Evolutionary conservation across 1,140 invertebrate genomes (phyloP).

Genomic region (Drosophila tropicalis): DNA sequence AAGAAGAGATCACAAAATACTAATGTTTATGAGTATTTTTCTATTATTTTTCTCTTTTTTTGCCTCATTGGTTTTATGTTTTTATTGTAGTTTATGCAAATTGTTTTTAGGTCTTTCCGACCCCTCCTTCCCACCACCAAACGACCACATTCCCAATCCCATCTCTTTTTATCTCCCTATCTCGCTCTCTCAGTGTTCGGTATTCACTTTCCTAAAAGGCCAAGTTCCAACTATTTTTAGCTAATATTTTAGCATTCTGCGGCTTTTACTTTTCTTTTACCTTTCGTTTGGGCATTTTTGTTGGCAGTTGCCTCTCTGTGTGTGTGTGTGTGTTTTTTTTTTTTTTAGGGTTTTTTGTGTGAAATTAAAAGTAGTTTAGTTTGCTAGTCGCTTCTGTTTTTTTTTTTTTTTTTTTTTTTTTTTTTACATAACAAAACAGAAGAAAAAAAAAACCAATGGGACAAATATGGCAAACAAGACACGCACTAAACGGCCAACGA

Average conservation of each 20-base stretch:
- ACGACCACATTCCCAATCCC: constrained; percentile 7
- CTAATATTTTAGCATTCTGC: constrained; percentile 67
- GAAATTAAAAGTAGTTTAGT: constrained; percentile 74
- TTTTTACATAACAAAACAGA: constrained; percentile 69
- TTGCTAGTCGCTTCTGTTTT: constrained; percentile 53
- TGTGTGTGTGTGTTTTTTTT: neutral
- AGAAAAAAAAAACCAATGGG: constrained; percentile 52
- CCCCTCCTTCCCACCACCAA: neutral
- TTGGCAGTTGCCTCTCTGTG: constrained; percentile 21
- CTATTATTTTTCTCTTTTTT: constrained; percentile 22
- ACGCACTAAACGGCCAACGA: constrained; percentile 45
- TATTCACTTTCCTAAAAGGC: constrained; percentile 9
- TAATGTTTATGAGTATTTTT: constrained; percentile 37
- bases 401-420: no score
- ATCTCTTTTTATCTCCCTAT: constrained; percentile 21
- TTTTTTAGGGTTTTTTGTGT: neutral
- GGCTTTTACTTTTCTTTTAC: constrained; percentile 70
- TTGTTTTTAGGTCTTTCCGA: constrained; percentile 41
- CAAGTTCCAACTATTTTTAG: constrained; percentile 57
- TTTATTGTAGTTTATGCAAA: constrained; percentile 68
- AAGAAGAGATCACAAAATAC: constrained; percentile 15
- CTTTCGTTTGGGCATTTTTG: constrained; percentile 39
- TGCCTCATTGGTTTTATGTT: constrained; percentile 26
- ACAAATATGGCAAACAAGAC: constrained; percentile 60
- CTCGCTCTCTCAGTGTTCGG: neutral